Evolutionary conservation across 2,113 vertebrate species (phyloP), one percentile per base, ranked within the genome.

Genomic region (Phrynosoma blainvillii): DNA sequence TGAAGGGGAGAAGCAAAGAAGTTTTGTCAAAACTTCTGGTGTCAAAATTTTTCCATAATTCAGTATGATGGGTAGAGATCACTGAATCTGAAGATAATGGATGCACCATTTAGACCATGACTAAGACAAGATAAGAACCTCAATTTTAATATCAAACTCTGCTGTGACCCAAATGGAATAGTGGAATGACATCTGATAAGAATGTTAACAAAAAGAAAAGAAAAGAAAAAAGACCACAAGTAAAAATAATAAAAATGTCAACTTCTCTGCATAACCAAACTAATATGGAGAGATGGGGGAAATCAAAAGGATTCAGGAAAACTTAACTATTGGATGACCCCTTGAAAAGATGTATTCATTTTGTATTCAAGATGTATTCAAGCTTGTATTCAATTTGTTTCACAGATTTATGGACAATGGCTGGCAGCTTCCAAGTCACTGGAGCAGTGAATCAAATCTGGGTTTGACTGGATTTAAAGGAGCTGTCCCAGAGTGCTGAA

Each of bases 141-240:
- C 40, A 68, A 75, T 89, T 89, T 85, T 54, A 74, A 54, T 36
- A 23, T 85, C 70, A 80, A 66, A 36, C 70, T 59, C 40, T 25
- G n/a, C 56, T 76, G 70, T 27, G n/a, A 54, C 42, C 59, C 42
- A 56, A 76, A 85, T 74, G 84, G 79, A 85, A 52, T 74, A 30
- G 25, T n/a, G n/a, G 10, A 68, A 66, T 30, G 71, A 42, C 71
- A 36, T 76, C 71, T 32, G 70, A 11, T 42, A 79, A 32, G 54
- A 66, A 30, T 54, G n/a, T 76, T 80, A 82, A 78, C 71, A 5
- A 47, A 47, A 47, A 47, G 47, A 47, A 36, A 36, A 36, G 36
- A 36, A 36, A 36, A 36, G 47, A 47, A 68, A 80, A 79, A 40
- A 16, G 25, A 8, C 30, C 83, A 36, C n/a, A 56, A 32, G 3